Base-by-base conservation (phyloP, 2,888 invertebrate species). In the Drosophila acutilabella region DNA sequence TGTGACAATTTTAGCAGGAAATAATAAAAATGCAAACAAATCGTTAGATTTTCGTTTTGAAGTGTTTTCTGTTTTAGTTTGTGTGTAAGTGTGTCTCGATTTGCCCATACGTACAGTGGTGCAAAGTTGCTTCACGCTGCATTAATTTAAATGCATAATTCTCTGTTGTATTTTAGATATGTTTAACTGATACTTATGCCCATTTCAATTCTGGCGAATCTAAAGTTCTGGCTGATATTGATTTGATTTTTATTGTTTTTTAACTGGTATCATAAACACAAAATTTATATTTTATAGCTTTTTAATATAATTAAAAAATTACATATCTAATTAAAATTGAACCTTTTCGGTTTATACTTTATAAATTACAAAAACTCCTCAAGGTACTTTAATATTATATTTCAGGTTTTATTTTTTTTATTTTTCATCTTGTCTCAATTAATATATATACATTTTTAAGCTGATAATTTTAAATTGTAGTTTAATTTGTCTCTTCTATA, bases 11-110 rank as follows among this genome's bases (percentile, higher is more conserved):
- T 87, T 71, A 72, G 73, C 82, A 89, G 88, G 88, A 89, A 90
- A 90, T 89, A 85, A 89, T 89, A 88, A 91, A 88, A 90, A 86
- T 90, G 88, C 89, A 85, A 89, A 89, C 90, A 90, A 90, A 91
- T 86, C 86, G 85, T 87, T 81, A 87, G 89, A 87, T 81, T 86
- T 86, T 76, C 84, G 74, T 64, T 86, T 83, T 78, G 72, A 86
- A 88, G 81, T 86, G 89, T 76, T 80, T 70, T 69, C 42, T 53
- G 40, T 61, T 30, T 64, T 45, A 42, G 53, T 33, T 56, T 71
- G 66, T 54, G 40, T 59, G 47, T 59, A 2, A 74, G 64, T 60
- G 36, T 68, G 60, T 76, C 60, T 38, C 64, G 72, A 8, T 30
- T 68, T 84, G 54, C 56, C 69, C 69, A 64, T 42, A n/a, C 36